These are phyloP conservation scores for Orthosia cruda DNA, from an alignment of 2,888 invertebrate species.

Conservation along the genomic window DNA sequence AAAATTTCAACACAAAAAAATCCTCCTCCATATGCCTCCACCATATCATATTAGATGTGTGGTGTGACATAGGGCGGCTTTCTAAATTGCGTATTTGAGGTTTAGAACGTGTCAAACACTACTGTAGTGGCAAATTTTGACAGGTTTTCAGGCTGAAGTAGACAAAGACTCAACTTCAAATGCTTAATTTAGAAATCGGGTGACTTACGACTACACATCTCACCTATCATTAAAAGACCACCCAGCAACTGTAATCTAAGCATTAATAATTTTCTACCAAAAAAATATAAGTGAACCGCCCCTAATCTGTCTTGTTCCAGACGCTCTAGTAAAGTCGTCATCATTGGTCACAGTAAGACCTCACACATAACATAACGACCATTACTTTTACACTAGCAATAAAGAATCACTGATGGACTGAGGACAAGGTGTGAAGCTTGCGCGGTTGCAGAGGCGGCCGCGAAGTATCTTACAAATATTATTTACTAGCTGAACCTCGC, in stretches of 20 bases:
- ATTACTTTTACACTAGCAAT: conserved; percentile 33
- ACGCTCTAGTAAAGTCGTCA: conserved; percentile 23
- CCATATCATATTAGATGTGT: neutral
- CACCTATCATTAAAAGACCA: neutral
- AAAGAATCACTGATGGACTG: conserved; percentile 16
- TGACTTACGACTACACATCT: neutral
- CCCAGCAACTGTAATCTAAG: neutral
- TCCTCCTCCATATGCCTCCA: neutral
- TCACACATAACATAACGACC: conserved; percentile 24
- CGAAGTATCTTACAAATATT: no score
- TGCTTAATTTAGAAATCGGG: no score
- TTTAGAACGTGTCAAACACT: no score
- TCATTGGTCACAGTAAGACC: conserved; percentile 38
- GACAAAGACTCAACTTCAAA: no score
- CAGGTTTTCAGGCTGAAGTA: no score
- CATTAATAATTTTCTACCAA: neutral
- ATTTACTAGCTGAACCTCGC: no score
- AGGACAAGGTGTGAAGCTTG: neutral
- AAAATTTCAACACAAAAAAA: no score
- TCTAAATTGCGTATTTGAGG: no score
- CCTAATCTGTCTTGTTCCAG: neutral
- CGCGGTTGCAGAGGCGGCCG: neutral
- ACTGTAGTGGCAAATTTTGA: no score
- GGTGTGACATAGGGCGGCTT: neutral
- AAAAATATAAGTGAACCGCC: neutral